Base-by-base conservation (phyloP, 2,888 invertebrate species). In the Synergus laeviventris region DNA sequence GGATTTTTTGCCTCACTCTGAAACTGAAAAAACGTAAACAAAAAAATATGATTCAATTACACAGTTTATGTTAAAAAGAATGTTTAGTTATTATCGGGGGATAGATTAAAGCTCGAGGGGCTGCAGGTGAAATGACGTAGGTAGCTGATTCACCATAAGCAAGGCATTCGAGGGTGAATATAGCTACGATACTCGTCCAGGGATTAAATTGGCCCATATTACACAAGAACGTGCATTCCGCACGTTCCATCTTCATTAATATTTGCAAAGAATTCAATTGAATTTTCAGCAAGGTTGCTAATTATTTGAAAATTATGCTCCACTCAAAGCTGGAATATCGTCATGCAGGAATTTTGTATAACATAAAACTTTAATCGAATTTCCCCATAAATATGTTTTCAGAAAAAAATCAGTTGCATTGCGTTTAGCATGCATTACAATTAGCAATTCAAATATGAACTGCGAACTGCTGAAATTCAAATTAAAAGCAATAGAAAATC, bases 221-320 rank as follows among this genome's bases (percentile, higher is more conserved):
- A 49, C 70, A 70, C 45, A 45, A 42, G 45, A 45, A 70, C 49
- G n/a, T 31, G 70, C 70, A 70, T 70, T 70, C 70, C 70, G 9
- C 49, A 49, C 70, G 18, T 70, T 70, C 70, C 49, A 70, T n/a
- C 70, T 70, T 36, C 70, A 70, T 70, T 70, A 49, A 54, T 49
- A 70, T 70, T 70, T 49, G 45, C 49, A 49, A 70, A 70, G 49
- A 70, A 70, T 70, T 18, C n/a, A 49, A 70, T 70, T 70, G 5
- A 70, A 36, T 49, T 45, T 49, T 36, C n/a, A 54, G n/a, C n/a
- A 36, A 70, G 49, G 11, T 45, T 70, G 11, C 16, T 70, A 49
- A 49, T 70, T 54, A 49, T n/a, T 49, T 11, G 7, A 11, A 18
- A 54, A 18, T 54, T 18, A 54, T 9, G n/a, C 18, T 54, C 1